A percentile compares a stretch with the other conserved stretches of the same genome.
Conservation (phyloP, 2,113 vertebrate species). For the Melanotaenia duboulayi region DNA sequence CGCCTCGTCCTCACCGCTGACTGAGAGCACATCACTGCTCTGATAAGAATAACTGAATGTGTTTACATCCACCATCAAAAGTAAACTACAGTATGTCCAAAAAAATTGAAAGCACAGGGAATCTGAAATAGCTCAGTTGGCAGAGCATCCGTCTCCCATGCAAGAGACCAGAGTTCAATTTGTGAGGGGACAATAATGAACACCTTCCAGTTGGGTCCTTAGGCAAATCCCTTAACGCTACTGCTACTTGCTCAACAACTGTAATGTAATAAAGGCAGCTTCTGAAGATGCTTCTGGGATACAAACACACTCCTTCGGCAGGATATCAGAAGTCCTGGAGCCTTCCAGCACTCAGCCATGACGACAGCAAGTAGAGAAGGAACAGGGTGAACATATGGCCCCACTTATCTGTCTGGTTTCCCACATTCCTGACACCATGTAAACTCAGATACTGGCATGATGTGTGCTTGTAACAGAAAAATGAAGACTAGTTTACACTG, state of each 20-base stretch:
- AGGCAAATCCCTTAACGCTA: no score
- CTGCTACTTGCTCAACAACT: no score
- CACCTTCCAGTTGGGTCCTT: no score
- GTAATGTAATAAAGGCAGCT: no score
- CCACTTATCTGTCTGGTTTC: conserved; percentile 34
- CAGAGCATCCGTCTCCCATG: no score
- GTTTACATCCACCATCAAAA: conserved; percentile 56
- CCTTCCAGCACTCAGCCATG: conserved; percentile 23
- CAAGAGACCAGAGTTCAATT: no score
- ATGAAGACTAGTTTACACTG: background rate
- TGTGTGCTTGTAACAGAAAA: background rate
- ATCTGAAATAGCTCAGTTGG: no score
- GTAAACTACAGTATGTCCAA: conserved; percentile 22
- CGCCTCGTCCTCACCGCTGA: conserved; percentile 21
- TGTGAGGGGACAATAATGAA: no score
- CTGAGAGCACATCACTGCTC: conserved; percentile 36
- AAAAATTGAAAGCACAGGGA: conserved; percentile 36
- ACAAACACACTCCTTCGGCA: conserved; percentile 7
- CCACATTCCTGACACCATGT: conserved; percentile 20
- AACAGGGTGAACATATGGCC: conserved; percentile 38
- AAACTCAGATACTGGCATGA: background rate
- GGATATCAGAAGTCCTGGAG: conserved; percentile 31
- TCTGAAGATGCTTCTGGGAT: conserved; percentile 11
- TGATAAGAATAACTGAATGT: conserved; percentile 59
- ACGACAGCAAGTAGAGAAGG: conserved; percentile 23